phyloP scores from a whole-genome alignment of 2,797 vertebrate genomes.

The Macropus fuliginosus region DNA sequence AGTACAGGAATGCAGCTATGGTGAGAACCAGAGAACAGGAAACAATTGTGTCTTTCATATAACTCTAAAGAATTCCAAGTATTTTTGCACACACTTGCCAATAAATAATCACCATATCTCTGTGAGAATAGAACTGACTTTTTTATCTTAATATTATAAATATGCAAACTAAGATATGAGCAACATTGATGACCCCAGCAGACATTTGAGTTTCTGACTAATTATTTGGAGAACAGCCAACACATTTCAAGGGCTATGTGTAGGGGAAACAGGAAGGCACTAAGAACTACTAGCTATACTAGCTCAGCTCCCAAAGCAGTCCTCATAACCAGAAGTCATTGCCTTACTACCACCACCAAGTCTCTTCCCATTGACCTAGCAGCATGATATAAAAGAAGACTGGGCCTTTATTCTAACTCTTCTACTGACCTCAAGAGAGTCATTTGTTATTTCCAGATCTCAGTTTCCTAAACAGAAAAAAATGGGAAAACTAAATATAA shows the following conservation, averaged over 20 bases:
- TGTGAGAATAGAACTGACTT: background rate
- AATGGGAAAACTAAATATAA: background rate
- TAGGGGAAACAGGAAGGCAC: background rate
- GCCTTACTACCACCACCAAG: background rate
- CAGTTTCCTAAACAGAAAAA: background rate
- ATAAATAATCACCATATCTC: conserved; percentile 8
- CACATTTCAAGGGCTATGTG: background rate
- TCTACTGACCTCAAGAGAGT: background rate
- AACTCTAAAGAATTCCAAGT: background rate
- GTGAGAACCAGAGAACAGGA: background rate
- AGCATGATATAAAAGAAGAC: background rate
- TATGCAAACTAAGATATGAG: background rate
- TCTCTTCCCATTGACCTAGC: background rate
- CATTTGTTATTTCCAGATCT: background rate
- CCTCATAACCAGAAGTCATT: background rate
- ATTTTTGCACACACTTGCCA: background rate
- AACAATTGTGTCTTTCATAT: background rate
- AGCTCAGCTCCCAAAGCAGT: background rate
- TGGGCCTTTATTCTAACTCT: background rate
- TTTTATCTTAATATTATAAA: background rate
- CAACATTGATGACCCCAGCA: background rate
- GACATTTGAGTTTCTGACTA: background rate
- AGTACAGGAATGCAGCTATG: background rate
- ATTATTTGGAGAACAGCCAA: background rate
- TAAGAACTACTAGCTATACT: background rate